These are phyloP conservation scores for Mustela nigripes DNA, from an alignment of 2,113 vertebrate species.

Conservation along the genomic window DNA sequence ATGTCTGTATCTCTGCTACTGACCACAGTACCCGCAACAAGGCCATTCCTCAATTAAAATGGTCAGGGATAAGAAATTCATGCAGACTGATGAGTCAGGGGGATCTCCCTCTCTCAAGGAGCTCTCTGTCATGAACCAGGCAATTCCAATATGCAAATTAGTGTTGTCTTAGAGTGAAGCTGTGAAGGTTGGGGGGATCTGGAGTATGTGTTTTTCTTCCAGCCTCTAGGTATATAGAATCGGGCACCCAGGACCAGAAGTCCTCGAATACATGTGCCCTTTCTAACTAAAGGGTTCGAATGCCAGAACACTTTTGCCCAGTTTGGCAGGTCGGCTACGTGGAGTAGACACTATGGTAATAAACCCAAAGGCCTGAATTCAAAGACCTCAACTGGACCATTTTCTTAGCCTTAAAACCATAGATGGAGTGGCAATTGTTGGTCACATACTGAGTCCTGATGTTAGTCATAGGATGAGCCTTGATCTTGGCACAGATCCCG, in stretches of 20 bases:
- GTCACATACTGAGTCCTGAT: background rate
- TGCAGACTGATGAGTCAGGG: background rate
- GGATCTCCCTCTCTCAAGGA: background rate
- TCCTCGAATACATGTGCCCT: background rate
- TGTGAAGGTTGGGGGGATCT: background rate
- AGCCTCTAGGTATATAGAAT: background rate
- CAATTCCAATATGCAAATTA: background rate
- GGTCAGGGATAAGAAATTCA: background rate
- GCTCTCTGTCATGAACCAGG: background rate
- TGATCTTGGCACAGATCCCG: background rate
- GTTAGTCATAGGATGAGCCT: background rate
- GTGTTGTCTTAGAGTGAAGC: background rate
- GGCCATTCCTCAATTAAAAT: background rate
- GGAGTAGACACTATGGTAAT: background rate
- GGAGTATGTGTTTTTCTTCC: background rate
- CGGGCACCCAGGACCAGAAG: background rate
- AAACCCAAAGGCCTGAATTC: conserved; percentile 34
- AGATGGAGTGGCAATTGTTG: background rate
- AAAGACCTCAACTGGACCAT: background rate
- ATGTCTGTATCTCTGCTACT: background rate
- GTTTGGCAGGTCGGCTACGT: background rate
- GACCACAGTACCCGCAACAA: background rate
- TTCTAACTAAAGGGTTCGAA: no score
- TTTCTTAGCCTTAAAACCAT: background rate
- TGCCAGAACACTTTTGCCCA: background rate